Percentiles rank a stretch among this genome's conserved stretches.
Conservation (phyloP, 2,888 invertebrate genomes). For the Baccha elongata region DNA sequence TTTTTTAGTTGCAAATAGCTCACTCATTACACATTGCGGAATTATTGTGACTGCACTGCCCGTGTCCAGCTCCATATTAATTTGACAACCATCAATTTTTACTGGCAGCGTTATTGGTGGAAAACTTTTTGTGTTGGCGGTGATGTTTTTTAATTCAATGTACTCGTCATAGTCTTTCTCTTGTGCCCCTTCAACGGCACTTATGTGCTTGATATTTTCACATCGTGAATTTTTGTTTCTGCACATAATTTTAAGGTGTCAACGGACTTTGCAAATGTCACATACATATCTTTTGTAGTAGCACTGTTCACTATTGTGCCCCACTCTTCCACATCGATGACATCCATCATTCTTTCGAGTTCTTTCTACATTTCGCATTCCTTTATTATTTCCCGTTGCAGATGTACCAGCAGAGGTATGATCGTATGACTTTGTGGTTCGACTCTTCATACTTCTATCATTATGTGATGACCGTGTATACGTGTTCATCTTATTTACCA, state of each 20-base stretch:
- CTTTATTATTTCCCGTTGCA: no score
- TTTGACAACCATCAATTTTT: no score
- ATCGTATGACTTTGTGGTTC: background rate
- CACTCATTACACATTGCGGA: background rate
- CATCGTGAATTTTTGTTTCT: no score
- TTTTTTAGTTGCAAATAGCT: background rate
- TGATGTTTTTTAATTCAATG: background rate
- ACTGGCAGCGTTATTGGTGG: background rate
- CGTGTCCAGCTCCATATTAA: no score
- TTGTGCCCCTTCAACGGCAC: background rate
- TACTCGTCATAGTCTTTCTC: background rate
- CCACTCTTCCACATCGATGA: background rate
- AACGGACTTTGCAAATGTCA: background rate
- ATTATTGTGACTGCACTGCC: constrained; percentile 1
- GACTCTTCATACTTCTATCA: background rate
- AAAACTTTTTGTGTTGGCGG: background rate
- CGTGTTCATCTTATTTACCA: constrained; percentile 1
- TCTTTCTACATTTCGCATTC: no score
- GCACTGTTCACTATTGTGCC: no score
- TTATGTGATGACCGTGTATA: background rate
- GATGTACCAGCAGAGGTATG: no score
- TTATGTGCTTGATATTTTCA: background rate
- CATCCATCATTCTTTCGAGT: background rate
- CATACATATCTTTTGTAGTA: no score
- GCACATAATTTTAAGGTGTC: background rate